Conservation (phyloP, 2,797 vertebrate species). For the Buphagus erythrorhynchus region DNA sequence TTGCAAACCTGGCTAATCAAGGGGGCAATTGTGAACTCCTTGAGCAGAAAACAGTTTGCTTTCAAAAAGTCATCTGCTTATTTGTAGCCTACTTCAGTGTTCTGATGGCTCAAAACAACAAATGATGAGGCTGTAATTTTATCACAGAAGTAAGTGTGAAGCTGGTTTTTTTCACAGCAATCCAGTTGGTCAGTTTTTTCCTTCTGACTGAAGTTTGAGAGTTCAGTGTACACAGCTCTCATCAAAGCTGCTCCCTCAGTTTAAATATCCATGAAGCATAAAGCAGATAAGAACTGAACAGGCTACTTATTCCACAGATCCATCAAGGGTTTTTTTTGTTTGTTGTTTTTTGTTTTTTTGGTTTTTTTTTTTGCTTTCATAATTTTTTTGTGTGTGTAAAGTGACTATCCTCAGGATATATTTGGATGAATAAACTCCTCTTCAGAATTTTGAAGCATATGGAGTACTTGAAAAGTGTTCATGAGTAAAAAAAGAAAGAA, state of each 20-base stretch:
- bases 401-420: neutral
- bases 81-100: neutral
- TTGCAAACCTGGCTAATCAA: neutral
- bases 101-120: neutral
- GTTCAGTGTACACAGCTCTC: neutral
- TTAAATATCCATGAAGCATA: rapidly evolving
- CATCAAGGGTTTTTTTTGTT: too few species aligned
- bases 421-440: neutral
- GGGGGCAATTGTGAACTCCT: neutral
- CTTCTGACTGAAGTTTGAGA: neutral
- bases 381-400: neutral
- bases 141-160: neutral
- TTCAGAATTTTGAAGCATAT: neutral
- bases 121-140: neutral
- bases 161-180: neutral
- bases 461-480: neutral
- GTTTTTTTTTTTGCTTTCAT: neutral
- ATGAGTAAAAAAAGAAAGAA: neutral
- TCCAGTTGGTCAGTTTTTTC: neutral
- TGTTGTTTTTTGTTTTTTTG: too few species aligned
- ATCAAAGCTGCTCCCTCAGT: neutral
- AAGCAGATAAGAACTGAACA: neutral
- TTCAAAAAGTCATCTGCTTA: neutral
- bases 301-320: neutral
- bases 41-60: neutral